Base-by-base conservation (phyloP, 2,113 vertebrate genomes). In the Terrapene triunguis region DNA sequence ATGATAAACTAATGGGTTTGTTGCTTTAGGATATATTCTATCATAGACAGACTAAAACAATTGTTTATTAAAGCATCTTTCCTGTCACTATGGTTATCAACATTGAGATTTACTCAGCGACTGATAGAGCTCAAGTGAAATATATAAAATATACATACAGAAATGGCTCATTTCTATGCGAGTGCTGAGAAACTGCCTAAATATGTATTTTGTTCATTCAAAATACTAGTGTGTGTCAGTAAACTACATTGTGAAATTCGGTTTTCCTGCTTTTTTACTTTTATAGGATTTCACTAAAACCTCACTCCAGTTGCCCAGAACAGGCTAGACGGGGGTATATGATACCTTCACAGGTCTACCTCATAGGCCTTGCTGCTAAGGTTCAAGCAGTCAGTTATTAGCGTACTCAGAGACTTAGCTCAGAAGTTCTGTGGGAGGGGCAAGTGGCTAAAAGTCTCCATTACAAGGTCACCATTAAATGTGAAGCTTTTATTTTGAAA, bases 191-290 rank as follows among this genome's bases (percentile, higher is more conserved):
- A 14, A 87, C 59, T 89, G 50, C 82, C 79, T 57, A 1, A 82
- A 2, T 50, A 88, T 83, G 2, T 22, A 24, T 87, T 93, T 29
- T 54, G 76, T 51, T 88, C 65, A 25, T 85, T 42, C 88, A 84
- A 74, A 74, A 47, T 47, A 1, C 10, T 74, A 91, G 22, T 54
- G n/a, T 32, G 55, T 74, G 79, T 50, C 87, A 62, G 83, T 81
- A 89, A 83, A 42, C 55, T 54, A 3, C 0, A 0, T 5, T 8
- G 11, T 51, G 16, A 5, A 80, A 10, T 1, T 17, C 17, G 27
- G 35, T 79, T 2, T 0, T 25, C 50, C 78, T 10, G 86, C 93
- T 53, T 22, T 76, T 25, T 76, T 44, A 76, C 24, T 42, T 44
- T 44, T 44, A 57, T 85, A 82, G 54, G 50, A 2, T 94, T 87